Base-by-base conservation (phyloP, 2,113 vertebrate species). In the Dasyurus viverrinus region DNA sequence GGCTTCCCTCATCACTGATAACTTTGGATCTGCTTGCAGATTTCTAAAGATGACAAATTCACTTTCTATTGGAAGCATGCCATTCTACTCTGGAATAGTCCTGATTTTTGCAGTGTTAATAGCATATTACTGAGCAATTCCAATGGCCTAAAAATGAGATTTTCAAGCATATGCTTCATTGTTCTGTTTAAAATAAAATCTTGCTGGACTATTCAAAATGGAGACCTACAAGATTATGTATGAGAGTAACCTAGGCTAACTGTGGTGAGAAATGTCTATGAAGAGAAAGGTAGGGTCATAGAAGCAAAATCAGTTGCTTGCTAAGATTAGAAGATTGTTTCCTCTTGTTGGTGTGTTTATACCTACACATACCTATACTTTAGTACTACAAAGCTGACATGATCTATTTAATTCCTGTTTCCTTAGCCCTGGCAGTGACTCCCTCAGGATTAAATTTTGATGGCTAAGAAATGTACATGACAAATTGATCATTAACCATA, bases 401-500 rank as follows among this genome's bases (percentile, higher is more conserved):
- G 97, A 96, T 91, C 96, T 97, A 97, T 97, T 98, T 97, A 96
- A 95, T 97, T 97, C 97, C 97, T 94, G 95, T 97, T 94, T 97
- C 95, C 95, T 96, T 90, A 96, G 97, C 96, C 97, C 97, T 96
- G 97, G 90, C 93, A 53, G 93, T 97, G 95, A 90, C 95, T 98
- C 97, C 94, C 93, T 36, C 95, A 97, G 95, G 91, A 90, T 90
- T 97, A 98, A 98, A 98, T 96, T 98, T 98, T 97, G 97, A 98
- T 96, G 93, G 92, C 96, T 97, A 92, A 97, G 96, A 97, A 98
- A 96, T 97, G 93, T 94, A 95, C 91, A 95, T 7, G 0, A 25
- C 97, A 97, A 96, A 30, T 97, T 96, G 93, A 94, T 95, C 96
- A 96, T 97, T 94, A 60, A 14, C 76, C 91, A 92, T 95, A 97